Conservation (phyloP, 2,888 invertebrate genomes). For the Hypomecis atomaria region DNA sequence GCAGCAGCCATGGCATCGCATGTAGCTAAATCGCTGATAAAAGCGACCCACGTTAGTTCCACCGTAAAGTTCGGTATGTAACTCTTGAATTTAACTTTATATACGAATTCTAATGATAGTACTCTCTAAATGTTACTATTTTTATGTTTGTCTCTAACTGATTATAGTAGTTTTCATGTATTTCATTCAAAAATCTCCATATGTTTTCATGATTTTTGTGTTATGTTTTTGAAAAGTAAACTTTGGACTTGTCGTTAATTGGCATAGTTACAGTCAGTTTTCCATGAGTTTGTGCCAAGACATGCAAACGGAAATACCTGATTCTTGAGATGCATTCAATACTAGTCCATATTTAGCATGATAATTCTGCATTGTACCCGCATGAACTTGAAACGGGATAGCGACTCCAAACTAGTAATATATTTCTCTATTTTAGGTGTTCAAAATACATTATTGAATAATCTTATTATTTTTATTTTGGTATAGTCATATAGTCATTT, state of each 20-base stretch:
- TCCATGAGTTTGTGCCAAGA: slow-evolving; percentile 50
- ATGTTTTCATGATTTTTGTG: slow-evolving; percentile 18
- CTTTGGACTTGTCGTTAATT: slow-evolving; percentile 67
- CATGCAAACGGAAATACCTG: slow-evolving; percentile 34
- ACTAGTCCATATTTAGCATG: slow-evolving; percentile 20
- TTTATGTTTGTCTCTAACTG: background rate
- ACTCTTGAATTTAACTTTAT: slow-evolving; percentile 34
- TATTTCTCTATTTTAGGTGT: background rate
- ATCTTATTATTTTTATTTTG: too few relatives aligned
- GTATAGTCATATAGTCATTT: too few relatives aligned
- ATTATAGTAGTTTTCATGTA: background rate
- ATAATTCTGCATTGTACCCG: slow-evolving; percentile 7
- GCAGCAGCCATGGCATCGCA: slow-evolving; percentile 73
- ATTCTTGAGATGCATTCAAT: slow-evolving; percentile 37
- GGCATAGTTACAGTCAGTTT: slow-evolving; percentile 59
- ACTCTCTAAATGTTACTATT: background rate
- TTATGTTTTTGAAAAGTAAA: slow-evolving; percentile 50
- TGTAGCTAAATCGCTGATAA: slow-evolving; percentile 73
- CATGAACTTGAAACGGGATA: background rate
- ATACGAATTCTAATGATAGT: background rate
- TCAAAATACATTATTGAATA: too few relatives aligned
- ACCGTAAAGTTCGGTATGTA: slow-evolving; percentile 75
- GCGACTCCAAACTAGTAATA: too few relatives aligned
- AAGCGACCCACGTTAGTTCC: slow-evolving; percentile 68
- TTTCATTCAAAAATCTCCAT: background rate